Evolutionary conservation across 1,140 invertebrate genomes (phyloP), one percentile per base, ranked within the genome.

Genomic region (Drosophila tani): DNA sequence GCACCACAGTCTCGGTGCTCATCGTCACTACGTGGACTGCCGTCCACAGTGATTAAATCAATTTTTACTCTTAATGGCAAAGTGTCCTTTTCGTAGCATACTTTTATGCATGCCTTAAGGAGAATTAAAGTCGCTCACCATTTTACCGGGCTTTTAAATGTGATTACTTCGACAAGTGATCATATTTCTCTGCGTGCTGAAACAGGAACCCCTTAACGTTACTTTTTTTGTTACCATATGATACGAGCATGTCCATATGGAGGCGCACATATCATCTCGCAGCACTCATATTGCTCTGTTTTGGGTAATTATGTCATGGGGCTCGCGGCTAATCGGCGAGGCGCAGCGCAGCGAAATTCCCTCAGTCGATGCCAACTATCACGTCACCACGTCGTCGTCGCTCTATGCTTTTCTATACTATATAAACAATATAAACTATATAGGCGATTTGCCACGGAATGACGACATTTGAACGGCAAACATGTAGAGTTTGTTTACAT

Each of bases 281-380:
- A 3, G 47, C 66, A 65, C 41, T 45, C 68, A 35, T 50, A 41
- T 35, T 32, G 50, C 67, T 73, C 66, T 50, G 68, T 69, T 71
- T 73, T 50, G 53, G 69, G 27, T 73, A 71, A 71, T 73, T 73
- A 71, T 73, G 69, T 71, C 68, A 71, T 71, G 68, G 68, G 45
- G 51, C 19, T 35, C 14, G 27, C 17, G 40, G 40, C n/a, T 35
- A 51, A 40, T 35, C 60, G 41, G n/a, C 21, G 21, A n/a, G 46
- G 17, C 32, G n/a, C 40, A 41, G 40, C 40, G 40, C 32, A 46
- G 35, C 50, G 32, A 46, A 41, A 57, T 49, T 70, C 51, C 43
- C 50, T 56, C 50, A 27, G 35, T 21, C 50, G 68, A 27, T 56
- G 68, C 41, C 63, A 71, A 40, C 68, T 64, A 71, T 68, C 67